phyloP scores from a whole-genome alignment of 2,113 vertebrate genomes.

The Ctenomys sociabilis region DNA sequence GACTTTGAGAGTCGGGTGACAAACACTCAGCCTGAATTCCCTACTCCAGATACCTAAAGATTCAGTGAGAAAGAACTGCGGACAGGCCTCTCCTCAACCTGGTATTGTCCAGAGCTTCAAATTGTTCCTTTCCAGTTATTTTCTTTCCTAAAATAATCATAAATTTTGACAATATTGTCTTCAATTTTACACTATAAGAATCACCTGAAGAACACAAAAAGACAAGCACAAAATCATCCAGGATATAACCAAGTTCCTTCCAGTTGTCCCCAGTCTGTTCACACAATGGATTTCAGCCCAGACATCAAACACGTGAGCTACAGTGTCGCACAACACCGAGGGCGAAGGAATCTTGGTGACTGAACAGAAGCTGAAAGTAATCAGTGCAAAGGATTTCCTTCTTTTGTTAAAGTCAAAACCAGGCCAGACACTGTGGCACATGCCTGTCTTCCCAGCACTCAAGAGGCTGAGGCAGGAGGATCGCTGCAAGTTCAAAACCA shows the following conservation, averaged over 20 bases:
- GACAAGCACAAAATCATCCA: background rate
- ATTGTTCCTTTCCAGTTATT: background rate
- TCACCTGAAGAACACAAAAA: background rate
- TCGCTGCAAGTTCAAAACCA: no score
- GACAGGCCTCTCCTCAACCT: background rate
- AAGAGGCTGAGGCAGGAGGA: background rate
- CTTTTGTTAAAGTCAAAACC: constrained; percentile 15
- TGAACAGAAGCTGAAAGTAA: background rate
- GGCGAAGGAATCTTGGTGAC: background rate
- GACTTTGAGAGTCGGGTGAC: background rate
- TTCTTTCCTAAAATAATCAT: constrained; percentile 44
- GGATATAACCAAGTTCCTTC: background rate
- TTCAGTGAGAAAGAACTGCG: background rate
- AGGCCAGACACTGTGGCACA: background rate
- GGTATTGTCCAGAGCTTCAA: constrained; percentile 33
- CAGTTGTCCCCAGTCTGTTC: background rate
- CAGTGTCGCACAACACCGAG: background rate
- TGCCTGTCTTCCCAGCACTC: background rate
- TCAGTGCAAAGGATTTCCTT: background rate
- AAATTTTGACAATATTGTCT: background rate
- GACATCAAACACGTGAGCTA: background rate
- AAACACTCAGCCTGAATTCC: background rate
- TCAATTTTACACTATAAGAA: background rate
- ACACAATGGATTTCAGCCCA: background rate
- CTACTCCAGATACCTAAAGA: background rate